Evolutionary conservation across 2,888 invertebrate genomes (phyloP).

Genomic region (Peribatodes rhomboidaria): DNA sequence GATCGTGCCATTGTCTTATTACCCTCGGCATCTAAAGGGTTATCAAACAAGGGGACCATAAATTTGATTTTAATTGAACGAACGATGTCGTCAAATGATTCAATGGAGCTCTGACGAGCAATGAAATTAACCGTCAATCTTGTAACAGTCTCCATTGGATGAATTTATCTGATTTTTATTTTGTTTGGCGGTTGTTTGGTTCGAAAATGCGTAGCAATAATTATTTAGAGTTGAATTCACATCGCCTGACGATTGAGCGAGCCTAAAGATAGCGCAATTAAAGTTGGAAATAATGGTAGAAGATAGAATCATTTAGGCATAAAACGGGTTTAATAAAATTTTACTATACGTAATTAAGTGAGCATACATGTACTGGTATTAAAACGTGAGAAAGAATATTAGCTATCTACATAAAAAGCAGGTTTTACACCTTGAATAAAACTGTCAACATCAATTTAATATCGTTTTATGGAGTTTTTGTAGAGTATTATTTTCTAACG

Average conservation of each 20-base stretch:
- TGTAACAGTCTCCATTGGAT: conserved; percentile 47
- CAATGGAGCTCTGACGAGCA: conserved; percentile 66
- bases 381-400: too few relatives aligned
- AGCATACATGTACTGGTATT: too few relatives aligned
- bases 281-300: too few relatives aligned
- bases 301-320: too few relatives aligned
- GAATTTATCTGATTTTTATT: conserved; percentile 45
- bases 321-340: too few relatives aligned
- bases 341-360: too few relatives aligned
- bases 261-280: too few relatives aligned
- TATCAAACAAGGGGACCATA: conserved; percentile 63
- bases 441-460: too few relatives aligned
- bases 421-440: too few relatives aligned
- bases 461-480: conserved; percentile 4
- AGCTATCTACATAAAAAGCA: too few relatives aligned
- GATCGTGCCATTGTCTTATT: conserved; percentile 30
- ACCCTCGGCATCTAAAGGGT: conserved; percentile 51
- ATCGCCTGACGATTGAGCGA: too few relatives aligned
- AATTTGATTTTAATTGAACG: conserved; percentile 80
- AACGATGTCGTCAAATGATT: conserved; percentile 68
- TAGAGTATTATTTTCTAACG: background rate
- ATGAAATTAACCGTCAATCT: conserved; percentile 64
- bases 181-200: conserved; percentile 14
- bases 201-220: background rate
- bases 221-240: too few relatives aligned